Evolutionary conservation across 2,888 invertebrate genomes (phyloP), one percentile per base, ranked within the genome.

Genomic region (Xanthorhoe designata): DNA sequence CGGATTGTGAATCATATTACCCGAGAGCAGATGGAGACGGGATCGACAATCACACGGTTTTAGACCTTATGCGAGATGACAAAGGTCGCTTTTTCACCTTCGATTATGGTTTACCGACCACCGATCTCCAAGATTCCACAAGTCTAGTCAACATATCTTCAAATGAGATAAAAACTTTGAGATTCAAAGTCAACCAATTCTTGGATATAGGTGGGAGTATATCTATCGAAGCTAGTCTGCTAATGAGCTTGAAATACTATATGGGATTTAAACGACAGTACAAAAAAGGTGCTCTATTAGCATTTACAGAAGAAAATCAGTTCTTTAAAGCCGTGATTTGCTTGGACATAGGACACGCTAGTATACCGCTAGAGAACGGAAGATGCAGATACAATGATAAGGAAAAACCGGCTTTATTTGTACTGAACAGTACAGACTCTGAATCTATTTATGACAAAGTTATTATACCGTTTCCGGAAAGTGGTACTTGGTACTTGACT

Each of bases 141-240:
- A 94, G 95, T 59, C 83, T 96, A 4, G 85, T 97, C 24, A 96
- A 97, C 79, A 81, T 97, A 52, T 96, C 96, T 9, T 95, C 95
- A 3, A 92, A 94, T 1, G 94, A 94, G 74, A 93, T 96, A 32
- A 95, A 95, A 50, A 94, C 96, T 0, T 91, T 97, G 59, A 94
- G 95, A 70, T 97, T 97, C 80, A 94, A 94, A 63, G 91, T 98
- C 10, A 95, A 95, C 45, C 94, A 96, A 64, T 94, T 96, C 24
- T 91, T 92, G 53, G 98, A 98, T 78, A 95, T 96, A 38, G 98
- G 98, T 0, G 98, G 98, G 0, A 97, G 96, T 1, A 82, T 98
- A 18, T 94, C 95, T 0, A 94, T 97, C 71, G 96, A 96, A 58
- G 90, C 97, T 0, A 96, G 96, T 59, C 91, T 97, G 79, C 94